Percentiles rank a stretch among this genome's conserved stretches.
phyloP scores from a whole-genome alignment of 2,113 vertebrate species.

The Oreochromis spilurus region DNA sequence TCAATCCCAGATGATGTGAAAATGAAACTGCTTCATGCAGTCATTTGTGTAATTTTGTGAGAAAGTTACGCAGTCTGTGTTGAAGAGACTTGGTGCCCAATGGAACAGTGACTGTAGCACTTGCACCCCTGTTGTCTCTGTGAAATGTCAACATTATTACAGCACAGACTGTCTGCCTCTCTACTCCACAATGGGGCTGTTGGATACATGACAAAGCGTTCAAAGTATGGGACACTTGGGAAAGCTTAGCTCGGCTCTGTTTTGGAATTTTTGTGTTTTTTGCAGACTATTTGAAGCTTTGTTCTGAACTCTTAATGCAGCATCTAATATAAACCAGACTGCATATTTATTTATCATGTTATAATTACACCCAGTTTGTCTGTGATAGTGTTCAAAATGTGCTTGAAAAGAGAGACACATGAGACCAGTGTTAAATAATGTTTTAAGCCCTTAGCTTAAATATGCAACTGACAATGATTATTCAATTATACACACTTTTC shows the following conservation, averaged over 20 bases:
- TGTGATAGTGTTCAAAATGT: neutral
- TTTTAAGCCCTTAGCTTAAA: neutral
- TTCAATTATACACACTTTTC: neutral
- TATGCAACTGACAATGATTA: neutral
- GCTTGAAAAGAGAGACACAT: neutral
- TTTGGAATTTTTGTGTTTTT: neutral
- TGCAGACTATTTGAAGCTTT: neutral
- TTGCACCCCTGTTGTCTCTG: slow-evolving; percentile 35
- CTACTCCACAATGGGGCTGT: slow-evolving; percentile 33
- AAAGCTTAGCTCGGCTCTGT: slow-evolving; percentile 28
- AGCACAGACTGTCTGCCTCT: slow-evolving; percentile 47
- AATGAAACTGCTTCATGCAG: neutral
- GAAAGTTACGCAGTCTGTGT: neutral
- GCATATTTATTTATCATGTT: neutral
- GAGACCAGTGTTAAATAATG: neutral
- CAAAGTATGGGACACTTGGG: slow-evolving; percentile 36
- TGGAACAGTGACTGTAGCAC: slow-evolving; percentile 3
- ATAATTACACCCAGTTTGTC: neutral
- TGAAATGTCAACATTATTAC: slow-evolving; percentile 51
- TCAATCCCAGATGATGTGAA: neutral
- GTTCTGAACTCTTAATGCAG: neutral
- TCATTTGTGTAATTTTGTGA: slow-evolving; percentile 39
- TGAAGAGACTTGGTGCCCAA: neutral
- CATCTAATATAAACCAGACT: neutral
- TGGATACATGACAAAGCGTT: slow-evolving; percentile 19